phyloP scores from a whole-genome alignment of 1,140 invertebrate genomes.

The Eupristina koningsbergeri region DNA sequence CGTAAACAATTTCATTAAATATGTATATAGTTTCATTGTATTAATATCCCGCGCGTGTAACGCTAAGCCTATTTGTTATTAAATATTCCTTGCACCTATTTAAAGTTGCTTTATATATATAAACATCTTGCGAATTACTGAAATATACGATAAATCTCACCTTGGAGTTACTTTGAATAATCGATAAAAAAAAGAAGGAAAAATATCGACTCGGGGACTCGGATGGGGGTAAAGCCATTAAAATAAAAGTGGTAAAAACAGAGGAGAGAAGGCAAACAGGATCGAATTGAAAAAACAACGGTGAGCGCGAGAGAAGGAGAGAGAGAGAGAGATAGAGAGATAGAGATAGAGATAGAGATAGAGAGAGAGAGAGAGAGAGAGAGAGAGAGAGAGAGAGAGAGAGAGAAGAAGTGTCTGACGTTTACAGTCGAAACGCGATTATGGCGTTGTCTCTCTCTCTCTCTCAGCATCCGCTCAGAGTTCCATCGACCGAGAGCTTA shows the following conservation, averaged over 20 bases:
- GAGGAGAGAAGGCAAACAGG: conserved; percentile 44
- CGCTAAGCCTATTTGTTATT: not conserved
- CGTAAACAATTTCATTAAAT: not conserved
- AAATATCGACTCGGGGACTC: not conserved
- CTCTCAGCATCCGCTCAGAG: conserved; percentile 8
- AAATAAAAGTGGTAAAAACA: conserved; percentile 32
- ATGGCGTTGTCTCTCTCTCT: too few relatives aligned
- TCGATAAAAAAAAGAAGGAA: conserved; percentile 16
- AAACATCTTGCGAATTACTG: not conserved
- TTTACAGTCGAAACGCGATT: conserved; percentile 10
- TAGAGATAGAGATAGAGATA: too few relatives aligned
- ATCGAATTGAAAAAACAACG: conserved; percentile 34
- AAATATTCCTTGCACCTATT: not conserved
- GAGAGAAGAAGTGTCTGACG: conserved; percentile 10
- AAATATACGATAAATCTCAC: conserved; percentile 2
- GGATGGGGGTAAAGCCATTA: not conserved
- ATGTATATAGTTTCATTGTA: not conserved
- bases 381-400: too few relatives aligned
- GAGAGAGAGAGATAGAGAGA: too few relatives aligned
- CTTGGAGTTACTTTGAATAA: not conserved
- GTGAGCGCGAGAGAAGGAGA: not conserved
- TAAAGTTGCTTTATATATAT: not conserved
- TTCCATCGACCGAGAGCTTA: conserved; percentile 21
- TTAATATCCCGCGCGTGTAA: not conserved
- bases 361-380: too few relatives aligned